Evolutionary conservation across 1,140 invertebrate genomes (phyloP), one percentile per base, ranked within the genome.

Genomic region (Oreohelix idahoensis): DNA sequence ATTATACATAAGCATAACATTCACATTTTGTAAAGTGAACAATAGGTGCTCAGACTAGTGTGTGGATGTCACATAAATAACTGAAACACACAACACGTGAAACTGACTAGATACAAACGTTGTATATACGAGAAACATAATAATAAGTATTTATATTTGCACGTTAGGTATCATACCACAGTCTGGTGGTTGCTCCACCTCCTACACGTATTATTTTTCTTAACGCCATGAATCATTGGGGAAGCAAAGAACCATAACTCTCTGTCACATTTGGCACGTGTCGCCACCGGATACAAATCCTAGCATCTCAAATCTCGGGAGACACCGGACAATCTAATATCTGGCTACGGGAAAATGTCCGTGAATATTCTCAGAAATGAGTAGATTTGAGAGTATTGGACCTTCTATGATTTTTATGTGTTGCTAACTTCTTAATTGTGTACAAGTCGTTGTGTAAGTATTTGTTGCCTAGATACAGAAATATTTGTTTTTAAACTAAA

Each of bases 261-360:
- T 66, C 8, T 66, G 63, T 35, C 63, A 66, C 63, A 66, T 66
- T 66, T 66, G 63, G 63, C 63, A 66, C 63, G 63, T 66, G 63
- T 66, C 63, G 63, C 63, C 63, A 66, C 63, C 63, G 63, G 63
- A 66, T 66, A 66, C 63, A 66, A 66, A 66, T 66, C 63, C 63
- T 66, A 29, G 63, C n/a, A 66, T 66, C 63, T 66, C 63, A 66
- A 66, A 66, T 66, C 63, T 66, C 63, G 8, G 63, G 63, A 32
- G 63, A 66, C 63, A 35, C 29, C 8, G 29, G 63, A 66, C 63
- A 66, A 32, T 32, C 63, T 66, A 66, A 66, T 66, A 66, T 32
- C n/a, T 66, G 29, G 63, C 63, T 66, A 32, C 29, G 20, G 29
- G 4, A 23, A 66, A 29, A 29, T n/a, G 63, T 66, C 29, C n/a